Evolutionary conservation across 2,797 vertebrate species (phyloP).

Genomic region (Lacerta agilis): DNA sequence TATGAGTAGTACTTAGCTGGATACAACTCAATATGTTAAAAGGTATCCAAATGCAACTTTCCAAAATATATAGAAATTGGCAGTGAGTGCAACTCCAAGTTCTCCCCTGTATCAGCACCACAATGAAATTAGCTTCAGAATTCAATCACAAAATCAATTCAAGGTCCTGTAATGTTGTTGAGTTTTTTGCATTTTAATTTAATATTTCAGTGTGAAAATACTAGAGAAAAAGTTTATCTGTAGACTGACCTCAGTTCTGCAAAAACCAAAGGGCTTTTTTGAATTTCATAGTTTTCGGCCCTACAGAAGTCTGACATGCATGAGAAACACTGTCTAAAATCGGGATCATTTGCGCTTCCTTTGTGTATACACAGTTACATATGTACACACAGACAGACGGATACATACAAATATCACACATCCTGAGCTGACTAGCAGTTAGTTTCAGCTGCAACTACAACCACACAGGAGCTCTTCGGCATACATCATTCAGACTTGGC

Average conservation of each 20-base stretch:
- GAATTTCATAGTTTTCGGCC: constrained; percentile 35
- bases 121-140: background rate
- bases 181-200: constrained; percentile 42
- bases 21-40: no score
- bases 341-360: constrained; percentile 29
- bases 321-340: constrained; percentile 41
- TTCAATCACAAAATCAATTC: background rate
- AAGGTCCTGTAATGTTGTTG: background rate
- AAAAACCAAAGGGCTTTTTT: constrained; percentile 5
- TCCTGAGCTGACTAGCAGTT: constrained; percentile 17
- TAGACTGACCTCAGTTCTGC: constrained; percentile 42
- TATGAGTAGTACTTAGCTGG: no score
- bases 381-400: constrained; percentile 32
- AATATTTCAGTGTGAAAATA: constrained; percentile 67
- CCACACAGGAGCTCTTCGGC: constrained; percentile 8
- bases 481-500: background rate
- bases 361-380: constrained; percentile 40
- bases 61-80: no score
- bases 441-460: constrained; percentile 17
- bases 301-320: constrained; percentile 49
- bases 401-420: constrained; percentile 38
- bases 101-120: background rate
- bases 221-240: constrained; percentile 57
- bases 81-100: background rate
- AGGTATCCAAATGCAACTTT: no score